Evolutionary conservation across 1,140 invertebrate species (phyloP).

Genomic region (Hesperophylax magnus): DNA sequence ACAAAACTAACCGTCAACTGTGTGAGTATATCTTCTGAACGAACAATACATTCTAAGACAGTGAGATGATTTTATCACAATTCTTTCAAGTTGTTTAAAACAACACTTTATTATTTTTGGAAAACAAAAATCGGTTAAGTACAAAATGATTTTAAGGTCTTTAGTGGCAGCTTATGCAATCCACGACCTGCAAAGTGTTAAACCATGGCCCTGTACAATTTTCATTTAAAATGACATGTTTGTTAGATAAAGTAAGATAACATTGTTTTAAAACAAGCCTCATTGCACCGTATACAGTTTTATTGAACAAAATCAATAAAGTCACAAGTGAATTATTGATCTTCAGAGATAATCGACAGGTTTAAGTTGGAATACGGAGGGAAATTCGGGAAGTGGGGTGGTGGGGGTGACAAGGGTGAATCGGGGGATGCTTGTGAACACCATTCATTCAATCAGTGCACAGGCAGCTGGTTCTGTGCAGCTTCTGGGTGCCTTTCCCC

Average conservation of each 20-base stretch:
- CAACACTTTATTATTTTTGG: not conserved
- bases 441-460: conserved; percentile 53
- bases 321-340: conserved; percentile 35
- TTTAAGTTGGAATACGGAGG: conserved; percentile 20
- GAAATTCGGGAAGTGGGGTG: not conserved
- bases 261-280: conserved; percentile 40
- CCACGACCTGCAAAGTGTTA: conserved; percentile 5
- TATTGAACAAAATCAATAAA: conserved; percentile 31
- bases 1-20: too few species aligned
- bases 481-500: conserved; percentile 46
- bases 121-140: conserved; percentile 18
- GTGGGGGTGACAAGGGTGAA: not conserved
- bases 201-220: conserved; percentile 23
- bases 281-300: conserved; percentile 40
- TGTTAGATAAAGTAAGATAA: conserved; percentile 31
- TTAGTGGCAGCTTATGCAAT: not conserved
- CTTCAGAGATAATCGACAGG: conserved; percentile 42
- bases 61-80: not conserved
- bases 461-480: conserved; percentile 53
- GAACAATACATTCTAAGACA: conserved; percentile 24
- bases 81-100: conserved; percentile 15
- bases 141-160: conserved; percentile 20
- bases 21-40: not conserved
- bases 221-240: conserved; percentile 22
- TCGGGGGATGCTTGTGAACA: conserved; percentile 10